Percentiles rank a stretch among this genome's conserved stretches.
phyloP scores from a whole-genome alignment of 2,888 invertebrate genomes.

The Azorinus chamasolen region DNA sequence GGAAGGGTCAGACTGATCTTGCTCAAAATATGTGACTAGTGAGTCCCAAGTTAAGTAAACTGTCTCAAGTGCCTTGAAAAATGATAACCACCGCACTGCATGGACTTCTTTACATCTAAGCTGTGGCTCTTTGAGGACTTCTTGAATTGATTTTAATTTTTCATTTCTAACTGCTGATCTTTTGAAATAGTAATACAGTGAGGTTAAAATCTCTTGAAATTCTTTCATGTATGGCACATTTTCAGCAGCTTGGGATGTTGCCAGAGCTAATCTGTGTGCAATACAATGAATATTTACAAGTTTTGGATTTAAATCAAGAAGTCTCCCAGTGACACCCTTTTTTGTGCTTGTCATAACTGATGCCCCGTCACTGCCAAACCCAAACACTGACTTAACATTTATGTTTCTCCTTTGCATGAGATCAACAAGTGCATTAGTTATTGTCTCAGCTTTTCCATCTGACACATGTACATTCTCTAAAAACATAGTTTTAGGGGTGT shows the following conservation, averaged over 20 bases:
- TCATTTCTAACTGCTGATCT: slow-evolving; percentile 16
- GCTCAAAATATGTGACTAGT: too few species aligned
- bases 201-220: slow-evolving; percentile 10
- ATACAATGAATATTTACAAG: slow-evolving; percentile 10
- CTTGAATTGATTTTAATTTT: slow-evolving; percentile 11
- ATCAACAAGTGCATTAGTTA: slow-evolving; percentile 2
- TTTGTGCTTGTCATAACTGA: slow-evolving; percentile 18
- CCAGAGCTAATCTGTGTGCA: slow-evolving; percentile 9
- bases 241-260: slow-evolving; percentile 22
- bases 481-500: slow-evolving; percentile 9
- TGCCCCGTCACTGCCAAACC: slow-evolving; percentile 18
- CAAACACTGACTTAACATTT: slow-evolving; percentile 13
- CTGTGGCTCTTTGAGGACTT: too few species aligned
- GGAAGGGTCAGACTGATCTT: background rate
- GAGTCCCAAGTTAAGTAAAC: slow-evolving; percentile 7
- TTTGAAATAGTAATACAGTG: slow-evolving; percentile 17
- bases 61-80: slow-evolving; percentile 8
- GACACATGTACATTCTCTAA: slow-evolving; percentile 16
- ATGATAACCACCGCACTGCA: slow-evolving; percentile 6
- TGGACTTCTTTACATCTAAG: slow-evolving; percentile 19
- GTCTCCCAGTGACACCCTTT: slow-evolving; percentile 6
- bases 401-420: background rate
- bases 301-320: slow-evolving; percentile 9
- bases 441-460: slow-evolving; percentile 15
- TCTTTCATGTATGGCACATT: slow-evolving; percentile 16